Evolutionary conservation across 2,888 invertebrate species (phyloP).

Genomic region (Melitaea athalia): DNA sequence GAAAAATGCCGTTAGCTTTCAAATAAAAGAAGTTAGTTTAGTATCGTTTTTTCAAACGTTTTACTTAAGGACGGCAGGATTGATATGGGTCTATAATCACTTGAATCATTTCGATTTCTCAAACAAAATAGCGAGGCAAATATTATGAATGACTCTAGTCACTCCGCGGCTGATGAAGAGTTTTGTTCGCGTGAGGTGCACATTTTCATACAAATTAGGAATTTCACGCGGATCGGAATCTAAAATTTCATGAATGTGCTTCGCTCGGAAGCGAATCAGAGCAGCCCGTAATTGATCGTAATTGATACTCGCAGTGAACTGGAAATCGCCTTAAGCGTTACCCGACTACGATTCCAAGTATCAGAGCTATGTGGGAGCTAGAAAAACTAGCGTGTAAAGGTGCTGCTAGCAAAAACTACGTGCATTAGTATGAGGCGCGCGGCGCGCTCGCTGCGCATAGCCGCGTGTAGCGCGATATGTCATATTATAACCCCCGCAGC

Average conservation of each 20-base stretch:
- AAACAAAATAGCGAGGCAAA: neutral
- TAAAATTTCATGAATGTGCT: slow-evolving; percentile 5
- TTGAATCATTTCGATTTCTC: neutral
- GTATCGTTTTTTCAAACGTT: too few relatives aligned
- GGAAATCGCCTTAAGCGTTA: slow-evolving; percentile 24
- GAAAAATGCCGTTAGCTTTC: too few relatives aligned
- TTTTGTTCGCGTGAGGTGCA: neutral
- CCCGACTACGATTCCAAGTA: slow-evolving; percentile 13
- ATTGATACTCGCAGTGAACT: slow-evolving; percentile 24
- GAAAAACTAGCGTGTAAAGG: slow-evolving; percentile 20
- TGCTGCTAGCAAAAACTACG: slow-evolving; percentile 3
- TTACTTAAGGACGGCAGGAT: too few relatives aligned
- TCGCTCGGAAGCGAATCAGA: slow-evolving; percentile 11
- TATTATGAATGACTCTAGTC: neutral
- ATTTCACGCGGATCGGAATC: slow-evolving; percentile 4
- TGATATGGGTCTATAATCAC: too few relatives aligned
- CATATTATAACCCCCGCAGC: too few relatives aligned
- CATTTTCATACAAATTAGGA: neutral
- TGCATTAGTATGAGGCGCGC: slow-evolving; percentile 10
- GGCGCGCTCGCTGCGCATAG: neutral
- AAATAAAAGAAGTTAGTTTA: too few relatives aligned
- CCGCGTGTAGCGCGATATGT: neutral
- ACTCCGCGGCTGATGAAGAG: neutral
- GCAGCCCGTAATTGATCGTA: slow-evolving; percentile 15
- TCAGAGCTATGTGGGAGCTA: slow-evolving; percentile 13